Evolutionary conservation across 2,113 vertebrate genomes (phyloP).

Genomic region (Zosterops pallidus): DNA sequence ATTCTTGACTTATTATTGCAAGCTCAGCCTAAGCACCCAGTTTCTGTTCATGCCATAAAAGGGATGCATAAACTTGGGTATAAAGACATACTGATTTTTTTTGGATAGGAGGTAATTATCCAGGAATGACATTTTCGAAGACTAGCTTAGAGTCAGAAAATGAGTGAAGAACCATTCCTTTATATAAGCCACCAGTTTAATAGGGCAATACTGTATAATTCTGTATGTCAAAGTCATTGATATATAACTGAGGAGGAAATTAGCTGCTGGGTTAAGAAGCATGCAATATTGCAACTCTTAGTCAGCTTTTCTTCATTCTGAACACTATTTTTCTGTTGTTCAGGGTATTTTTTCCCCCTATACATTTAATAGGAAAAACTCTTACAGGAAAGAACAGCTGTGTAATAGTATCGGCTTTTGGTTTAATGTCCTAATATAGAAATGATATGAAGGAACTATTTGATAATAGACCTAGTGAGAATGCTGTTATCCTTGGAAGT

Average conservation of each 20-base stretch:
- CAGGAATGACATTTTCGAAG: not conserved
- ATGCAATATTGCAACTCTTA: not conserved
- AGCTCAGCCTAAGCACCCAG: not conserved
- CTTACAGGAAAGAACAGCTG: not conserved
- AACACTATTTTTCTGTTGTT: not conserved
- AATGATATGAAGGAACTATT: not conserved
- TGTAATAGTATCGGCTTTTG: not conserved
- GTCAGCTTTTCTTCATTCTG: not conserved
- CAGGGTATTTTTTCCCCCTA: rapidly evolving
- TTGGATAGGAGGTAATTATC: not conserved
- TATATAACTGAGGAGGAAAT: not conserved
- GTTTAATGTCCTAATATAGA: not conserved
- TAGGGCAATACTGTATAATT: not conserved
- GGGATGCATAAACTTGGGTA: not conserved
- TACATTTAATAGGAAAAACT: not conserved
- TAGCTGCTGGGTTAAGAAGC: not conserved
- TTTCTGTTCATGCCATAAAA: not conserved
- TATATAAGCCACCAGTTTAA: not conserved
- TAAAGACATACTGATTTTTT: not conserved
- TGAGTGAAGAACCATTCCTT: not conserved
- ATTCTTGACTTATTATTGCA: not conserved
- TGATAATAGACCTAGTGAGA: not conserved
- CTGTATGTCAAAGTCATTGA: not conserved
- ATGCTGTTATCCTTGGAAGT: not conserved
- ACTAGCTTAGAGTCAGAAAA: not conserved